These are phyloP conservation scores for Hypothenemus hampei DNA, from an alignment of 1,140 invertebrate genomes.

Conservation along the genomic window DNA sequence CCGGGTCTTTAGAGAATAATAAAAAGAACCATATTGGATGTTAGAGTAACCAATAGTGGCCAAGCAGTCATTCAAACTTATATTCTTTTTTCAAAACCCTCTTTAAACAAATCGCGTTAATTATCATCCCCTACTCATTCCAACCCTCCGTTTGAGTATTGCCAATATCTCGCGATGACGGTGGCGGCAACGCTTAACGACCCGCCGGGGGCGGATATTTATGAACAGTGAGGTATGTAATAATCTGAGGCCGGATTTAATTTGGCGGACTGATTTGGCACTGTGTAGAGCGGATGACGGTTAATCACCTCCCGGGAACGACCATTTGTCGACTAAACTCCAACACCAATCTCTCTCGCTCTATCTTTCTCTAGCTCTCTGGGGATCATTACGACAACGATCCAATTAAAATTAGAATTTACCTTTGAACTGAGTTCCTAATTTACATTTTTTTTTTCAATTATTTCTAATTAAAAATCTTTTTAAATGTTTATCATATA, in stretches of 20 bases:
- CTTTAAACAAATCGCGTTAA: constrained; percentile 5
- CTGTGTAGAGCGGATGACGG: constrained; percentile 38
- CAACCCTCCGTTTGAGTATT: constrained; percentile 2
- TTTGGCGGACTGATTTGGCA: constrained; percentile 59
- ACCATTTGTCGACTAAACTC: constrained; percentile 18
- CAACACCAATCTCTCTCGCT: no score
- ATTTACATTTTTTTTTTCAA: no score
- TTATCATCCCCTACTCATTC: constrained; percentile 4
- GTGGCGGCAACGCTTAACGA: constrained; percentile 8
- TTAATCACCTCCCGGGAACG: constrained; percentile 41
- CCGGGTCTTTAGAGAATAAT: no score
- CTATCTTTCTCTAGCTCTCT: no score
- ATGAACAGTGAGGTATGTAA: constrained; percentile 62
- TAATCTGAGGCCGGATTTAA: constrained; percentile 62
- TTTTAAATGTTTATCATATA: constrained; percentile 5
- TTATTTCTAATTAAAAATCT: no score
- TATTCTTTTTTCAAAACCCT: no score
- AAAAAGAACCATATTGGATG: no score
- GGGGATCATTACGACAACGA: no score
- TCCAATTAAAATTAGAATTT: no score
- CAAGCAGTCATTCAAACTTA: no score
- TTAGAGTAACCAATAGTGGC: no score
- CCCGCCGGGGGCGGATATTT: constrained; percentile 47
- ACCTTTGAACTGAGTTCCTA: no score
- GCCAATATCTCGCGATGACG: constrained; percentile 15